Evolutionary conservation across 2,113 vertebrate genomes (phyloP).

Genomic region (Thryonomys swinderianus): DNA sequence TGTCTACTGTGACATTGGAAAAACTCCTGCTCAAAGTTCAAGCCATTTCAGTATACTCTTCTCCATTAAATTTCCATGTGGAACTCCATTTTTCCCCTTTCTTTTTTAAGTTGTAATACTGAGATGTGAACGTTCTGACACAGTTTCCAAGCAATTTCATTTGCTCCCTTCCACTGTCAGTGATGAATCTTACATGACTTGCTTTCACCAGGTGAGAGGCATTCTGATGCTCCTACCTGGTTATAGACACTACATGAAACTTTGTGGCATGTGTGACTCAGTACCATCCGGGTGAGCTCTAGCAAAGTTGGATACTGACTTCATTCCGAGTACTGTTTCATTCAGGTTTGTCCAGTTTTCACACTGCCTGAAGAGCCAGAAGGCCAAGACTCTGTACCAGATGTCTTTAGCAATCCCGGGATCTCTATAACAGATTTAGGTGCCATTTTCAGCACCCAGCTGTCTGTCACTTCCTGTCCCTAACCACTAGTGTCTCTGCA

Average conservation of each 20-base stretch:
- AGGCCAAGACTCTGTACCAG: neutral
- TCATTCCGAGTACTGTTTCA: neutral
- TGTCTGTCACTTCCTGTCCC: neutral
- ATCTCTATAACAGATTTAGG: neutral
- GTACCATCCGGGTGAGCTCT: neutral
- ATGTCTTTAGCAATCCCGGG: neutral
- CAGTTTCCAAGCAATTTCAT: slow-evolving; percentile 19
- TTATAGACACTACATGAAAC: neutral
- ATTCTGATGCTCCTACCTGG: neutral
- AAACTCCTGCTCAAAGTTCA: neutral
- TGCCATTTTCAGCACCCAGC: neutral
- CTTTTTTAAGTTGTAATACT: neutral
- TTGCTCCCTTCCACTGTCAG: neutral
- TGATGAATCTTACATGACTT: slow-evolving; percentile 16
- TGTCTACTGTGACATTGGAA: neutral
- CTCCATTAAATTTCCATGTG: neutral
- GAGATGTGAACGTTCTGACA: neutral
- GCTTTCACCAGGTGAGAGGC: neutral
- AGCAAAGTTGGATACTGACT: neutral
- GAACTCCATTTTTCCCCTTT: neutral
- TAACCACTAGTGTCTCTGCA: neutral
- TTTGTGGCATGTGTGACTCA: neutral
- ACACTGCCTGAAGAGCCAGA: neutral
- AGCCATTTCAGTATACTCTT: neutral
- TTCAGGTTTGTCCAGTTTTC: neutral